Evolutionary conservation across 2,797 vertebrate species (phyloP).

Genomic region (Anguilla marmorata): DNA sequence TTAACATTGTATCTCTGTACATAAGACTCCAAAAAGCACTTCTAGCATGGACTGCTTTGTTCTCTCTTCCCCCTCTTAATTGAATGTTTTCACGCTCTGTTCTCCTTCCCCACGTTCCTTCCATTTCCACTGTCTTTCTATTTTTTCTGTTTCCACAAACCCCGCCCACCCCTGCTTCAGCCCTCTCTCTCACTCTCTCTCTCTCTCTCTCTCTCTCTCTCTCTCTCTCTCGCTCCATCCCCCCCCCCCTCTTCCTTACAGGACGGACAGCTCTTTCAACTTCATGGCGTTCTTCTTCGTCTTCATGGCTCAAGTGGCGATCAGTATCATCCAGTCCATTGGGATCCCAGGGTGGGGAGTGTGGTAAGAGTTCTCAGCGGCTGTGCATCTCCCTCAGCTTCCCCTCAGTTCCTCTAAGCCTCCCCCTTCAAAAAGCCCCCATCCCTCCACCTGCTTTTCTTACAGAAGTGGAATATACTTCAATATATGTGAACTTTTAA

Average conservation of each 20-base stretch:
- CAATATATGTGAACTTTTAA: background rate
- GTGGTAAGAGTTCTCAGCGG: slow-evolving; percentile 74
- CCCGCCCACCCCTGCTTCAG: background rate
- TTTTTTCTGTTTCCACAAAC: background rate
- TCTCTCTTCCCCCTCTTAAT: background rate
- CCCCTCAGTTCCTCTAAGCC: background rate
- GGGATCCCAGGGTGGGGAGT: slow-evolving; percentile 87
- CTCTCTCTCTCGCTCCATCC: background rate
- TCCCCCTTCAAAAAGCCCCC: background rate
- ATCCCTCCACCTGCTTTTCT: background rate
- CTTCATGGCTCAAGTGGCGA: slow-evolving; percentile 85
- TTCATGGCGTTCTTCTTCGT: slow-evolving; percentile 98
- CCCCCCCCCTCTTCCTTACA: slow-evolving; percentile 47
- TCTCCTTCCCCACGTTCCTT: background rate
- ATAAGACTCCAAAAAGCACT: background rate
- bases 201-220: background rate
- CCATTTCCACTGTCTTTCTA: background rate
- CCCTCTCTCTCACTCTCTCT: background rate
- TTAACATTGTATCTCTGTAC: background rate
- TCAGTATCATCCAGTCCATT: slow-evolving; percentile 81
- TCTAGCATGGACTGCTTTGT: background rate
- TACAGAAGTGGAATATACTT: background rate
- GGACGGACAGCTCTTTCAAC: slow-evolving; percentile 97
- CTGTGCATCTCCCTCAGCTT: background rate
- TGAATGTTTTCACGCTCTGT: background rate